Conservation (phyloP, 2,113 vertebrate species). For the Prunella fulvescens region DNA sequence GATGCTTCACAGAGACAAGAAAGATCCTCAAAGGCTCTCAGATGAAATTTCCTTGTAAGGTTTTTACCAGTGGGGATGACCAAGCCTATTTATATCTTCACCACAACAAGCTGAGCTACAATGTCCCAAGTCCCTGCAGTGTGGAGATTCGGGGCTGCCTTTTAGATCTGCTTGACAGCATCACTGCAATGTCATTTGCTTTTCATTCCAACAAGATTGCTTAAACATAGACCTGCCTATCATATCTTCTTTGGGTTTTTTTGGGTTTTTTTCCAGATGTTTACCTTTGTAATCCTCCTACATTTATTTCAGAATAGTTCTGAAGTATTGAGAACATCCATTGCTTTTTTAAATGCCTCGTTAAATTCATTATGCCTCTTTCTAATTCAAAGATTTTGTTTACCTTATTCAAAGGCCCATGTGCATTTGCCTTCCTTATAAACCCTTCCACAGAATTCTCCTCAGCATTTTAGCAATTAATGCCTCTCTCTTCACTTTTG, state of each 20-base stretch:
- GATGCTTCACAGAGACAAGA: background rate
- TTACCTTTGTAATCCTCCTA: background rate
- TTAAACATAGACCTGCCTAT: background rate
- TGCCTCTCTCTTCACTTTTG: background rate
- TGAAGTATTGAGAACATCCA: background rate
- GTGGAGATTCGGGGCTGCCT: background rate
- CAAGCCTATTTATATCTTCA: background rate
- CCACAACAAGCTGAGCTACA: background rate
- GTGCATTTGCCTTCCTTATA: background rate
- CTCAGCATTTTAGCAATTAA: background rate
- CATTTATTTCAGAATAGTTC: background rate
- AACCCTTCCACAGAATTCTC: background rate
- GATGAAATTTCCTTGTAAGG: background rate
- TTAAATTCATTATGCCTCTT: background rate
- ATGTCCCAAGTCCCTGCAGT: background rate
- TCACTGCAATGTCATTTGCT: background rate
- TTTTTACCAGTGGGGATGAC: background rate
- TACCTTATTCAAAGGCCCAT: background rate
- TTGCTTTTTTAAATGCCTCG: background rate
- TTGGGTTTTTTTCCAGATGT: background rate
- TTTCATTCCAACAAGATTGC: background rate
- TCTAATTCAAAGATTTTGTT: background rate
- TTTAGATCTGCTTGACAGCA: background rate
- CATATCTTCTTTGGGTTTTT: background rate
- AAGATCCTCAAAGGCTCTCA: background rate